Percentiles rank a stretch among this genome's conserved stretches.
These are phyloP conservation scores for Darevskia nairensis DNA, from an alignment of 2,797 vertebrate genomes.

Conservation along the genomic window DNA sequence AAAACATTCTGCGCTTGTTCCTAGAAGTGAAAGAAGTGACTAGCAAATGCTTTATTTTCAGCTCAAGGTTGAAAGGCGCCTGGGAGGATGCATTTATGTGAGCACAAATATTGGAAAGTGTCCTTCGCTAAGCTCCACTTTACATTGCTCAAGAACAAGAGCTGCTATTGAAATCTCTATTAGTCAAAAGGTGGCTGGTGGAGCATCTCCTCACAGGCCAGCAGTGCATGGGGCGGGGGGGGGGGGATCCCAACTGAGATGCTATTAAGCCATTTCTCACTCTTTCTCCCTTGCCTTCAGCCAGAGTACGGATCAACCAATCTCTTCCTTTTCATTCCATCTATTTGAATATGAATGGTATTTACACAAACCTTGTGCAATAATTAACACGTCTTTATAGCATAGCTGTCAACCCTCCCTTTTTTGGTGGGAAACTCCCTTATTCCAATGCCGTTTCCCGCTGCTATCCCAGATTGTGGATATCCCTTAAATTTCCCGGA, in stretches of 20 bases:
- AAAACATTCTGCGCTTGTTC: neutral
- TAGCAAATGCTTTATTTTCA: neutral
- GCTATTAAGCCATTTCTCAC: neutral
- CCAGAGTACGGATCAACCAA: neutral
- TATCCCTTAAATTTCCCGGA: no score
- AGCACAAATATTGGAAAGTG: neutral
- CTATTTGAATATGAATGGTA: no score
- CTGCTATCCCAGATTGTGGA: no score
- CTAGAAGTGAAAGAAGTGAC: neutral
- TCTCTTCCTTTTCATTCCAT: no score
- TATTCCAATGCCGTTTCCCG: no score
- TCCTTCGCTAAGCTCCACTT: no score
- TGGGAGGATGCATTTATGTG: neutral
- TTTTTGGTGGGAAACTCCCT: no score
- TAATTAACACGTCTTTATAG: no score
- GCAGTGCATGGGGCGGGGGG: neutral
- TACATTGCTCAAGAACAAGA: neutral
- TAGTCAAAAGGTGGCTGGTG: neutral
- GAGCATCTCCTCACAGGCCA: neutral
- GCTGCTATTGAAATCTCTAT: neutral
- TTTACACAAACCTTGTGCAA: no score
- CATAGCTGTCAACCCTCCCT: no score
- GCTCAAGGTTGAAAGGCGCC: neutral
- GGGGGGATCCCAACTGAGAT: neutral
- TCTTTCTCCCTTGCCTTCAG: neutral